Base-by-base conservation (phyloP, 2,888 invertebrate genomes). In the Pachycephus smyrnensis region DNA sequence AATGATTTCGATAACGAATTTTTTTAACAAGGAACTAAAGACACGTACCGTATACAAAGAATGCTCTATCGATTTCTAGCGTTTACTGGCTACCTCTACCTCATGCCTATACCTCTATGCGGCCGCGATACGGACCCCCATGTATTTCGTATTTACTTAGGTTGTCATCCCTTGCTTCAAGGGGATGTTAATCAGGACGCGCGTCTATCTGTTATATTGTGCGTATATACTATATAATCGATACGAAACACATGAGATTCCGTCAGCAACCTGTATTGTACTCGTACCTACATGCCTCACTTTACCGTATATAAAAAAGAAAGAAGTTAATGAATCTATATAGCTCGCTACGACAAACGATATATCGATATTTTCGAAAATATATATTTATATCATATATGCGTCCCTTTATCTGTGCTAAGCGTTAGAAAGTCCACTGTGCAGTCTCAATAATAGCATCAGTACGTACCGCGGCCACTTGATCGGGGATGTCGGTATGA, bases 71-170 rank as follows among this genome's bases (percentile, higher is more conserved):
- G 75, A 77, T 77, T 77, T 35, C 31, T 15, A 23, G 35, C 80
- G 76, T 82, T 40, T 81, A 85, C 84, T 86, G 86, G 86, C 87
- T 88, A 87, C 84, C 86, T 88, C 82, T 87, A 86, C 86, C 88
- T 88, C 84, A 86, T 83, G 84, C 84, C 86, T 86, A 84, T 88
- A 86, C 83, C 83, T 86, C 81, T 87, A 84, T 87, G 81, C 82
- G 83, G 83, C 81, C 86, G 84, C 84, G 82, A 82, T 88, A 40
- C 85, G 87, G 84, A 81, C 85, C 81, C 84, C 83, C 79, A 76
- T 82, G 80, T 77, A 79, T 80, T 83, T 85, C 77, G 73, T 81
- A 73, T 68, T 35, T 32, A 15, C 6, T 40, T 40, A 40, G 6
- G 0, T 6, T 15, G 15, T 40, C 40, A 40, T 40, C 2, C 40